These are phyloP conservation scores for Pammene aurita DNA, from an alignment of 2,888 invertebrate species.

Conservation along the genomic window DNA sequence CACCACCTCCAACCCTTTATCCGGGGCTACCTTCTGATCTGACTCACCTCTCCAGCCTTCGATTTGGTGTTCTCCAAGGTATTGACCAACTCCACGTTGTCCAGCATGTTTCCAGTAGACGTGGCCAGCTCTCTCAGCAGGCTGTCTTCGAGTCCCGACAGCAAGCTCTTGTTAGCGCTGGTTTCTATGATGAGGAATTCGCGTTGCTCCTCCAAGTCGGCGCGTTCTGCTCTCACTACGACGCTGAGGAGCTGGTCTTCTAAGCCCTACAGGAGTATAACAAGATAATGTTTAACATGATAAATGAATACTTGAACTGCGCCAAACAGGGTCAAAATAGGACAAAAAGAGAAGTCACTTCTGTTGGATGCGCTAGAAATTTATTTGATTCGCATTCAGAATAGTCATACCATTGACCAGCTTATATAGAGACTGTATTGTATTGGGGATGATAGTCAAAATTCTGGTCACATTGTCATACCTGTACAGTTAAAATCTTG, in stretches of 20 bases:
- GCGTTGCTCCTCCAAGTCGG: constrained; percentile 94
- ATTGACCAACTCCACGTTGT: constrained; percentile 92
- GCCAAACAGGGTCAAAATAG: no score
- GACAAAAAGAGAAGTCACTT: neutral
- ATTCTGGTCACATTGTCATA: no score
- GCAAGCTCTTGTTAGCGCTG: constrained; percentile 91
- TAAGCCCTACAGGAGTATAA: constrained; percentile 83
- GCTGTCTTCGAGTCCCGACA: constrained; percentile 93
- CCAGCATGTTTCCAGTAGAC: constrained; percentile 95
- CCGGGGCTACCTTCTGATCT: neutral
- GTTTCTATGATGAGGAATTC: constrained; percentile 92
- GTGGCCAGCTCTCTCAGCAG: constrained; percentile 92
- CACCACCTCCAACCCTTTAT: no score
- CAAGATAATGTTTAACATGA: neutral
- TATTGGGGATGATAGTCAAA: no score
- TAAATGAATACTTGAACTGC: no score
- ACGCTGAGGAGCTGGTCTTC: constrained; percentile 96
- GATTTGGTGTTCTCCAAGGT: constrained; percentile 95
- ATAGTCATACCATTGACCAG: no score
- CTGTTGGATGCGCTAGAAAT: no score
- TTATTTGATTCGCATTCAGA: no score
- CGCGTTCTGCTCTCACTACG: constrained; percentile 92
- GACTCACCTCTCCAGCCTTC: constrained; percentile 90
- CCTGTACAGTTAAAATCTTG: no score
- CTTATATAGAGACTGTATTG: no score